phyloP scores from a whole-genome alignment of 2,797 vertebrate species.

The Aotus griseimembra region DNA sequence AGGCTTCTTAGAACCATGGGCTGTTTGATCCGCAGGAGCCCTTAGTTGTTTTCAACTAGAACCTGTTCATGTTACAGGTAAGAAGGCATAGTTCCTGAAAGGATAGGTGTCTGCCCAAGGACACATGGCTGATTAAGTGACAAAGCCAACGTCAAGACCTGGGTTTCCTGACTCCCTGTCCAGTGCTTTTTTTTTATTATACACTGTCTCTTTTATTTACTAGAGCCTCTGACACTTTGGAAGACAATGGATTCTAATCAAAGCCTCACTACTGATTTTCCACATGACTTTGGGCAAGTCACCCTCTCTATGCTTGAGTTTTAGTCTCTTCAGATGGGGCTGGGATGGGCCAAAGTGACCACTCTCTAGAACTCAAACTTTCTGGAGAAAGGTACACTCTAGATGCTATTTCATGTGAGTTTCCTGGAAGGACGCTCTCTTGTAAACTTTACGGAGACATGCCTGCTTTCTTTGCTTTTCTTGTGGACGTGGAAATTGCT shows the following conservation, averaged over 20 bases:
- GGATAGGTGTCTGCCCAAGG: no score
- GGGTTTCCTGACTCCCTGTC: not conserved
- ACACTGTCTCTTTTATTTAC: not conserved
- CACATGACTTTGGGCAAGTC: not conserved
- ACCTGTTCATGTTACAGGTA: not conserved
- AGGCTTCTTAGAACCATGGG: not conserved
- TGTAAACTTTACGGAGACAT: fast-evolving
- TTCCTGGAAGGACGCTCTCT: not conserved
- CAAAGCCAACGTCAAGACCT: not conserved
- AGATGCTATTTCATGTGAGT: not conserved
- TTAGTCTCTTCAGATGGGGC: not conserved
- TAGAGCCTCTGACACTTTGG: not conserved
- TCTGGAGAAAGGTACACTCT: not conserved
- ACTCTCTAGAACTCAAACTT: not conserved
- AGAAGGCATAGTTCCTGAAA: not conserved
- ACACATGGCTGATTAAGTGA: not conserved
- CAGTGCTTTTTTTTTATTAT: not conserved
- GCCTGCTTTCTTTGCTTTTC: not conserved
- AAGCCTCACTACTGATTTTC: not conserved
- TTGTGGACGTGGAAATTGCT: not conserved
- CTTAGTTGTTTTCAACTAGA: not conserved
- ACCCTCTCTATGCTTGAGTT: not conserved
- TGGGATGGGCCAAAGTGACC: not conserved
- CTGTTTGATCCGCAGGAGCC: not conserved
- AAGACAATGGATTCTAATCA: not conserved